phyloP scores from a whole-genome alignment of 2,113 vertebrate genomes.

The Etia nguti region DNA sequence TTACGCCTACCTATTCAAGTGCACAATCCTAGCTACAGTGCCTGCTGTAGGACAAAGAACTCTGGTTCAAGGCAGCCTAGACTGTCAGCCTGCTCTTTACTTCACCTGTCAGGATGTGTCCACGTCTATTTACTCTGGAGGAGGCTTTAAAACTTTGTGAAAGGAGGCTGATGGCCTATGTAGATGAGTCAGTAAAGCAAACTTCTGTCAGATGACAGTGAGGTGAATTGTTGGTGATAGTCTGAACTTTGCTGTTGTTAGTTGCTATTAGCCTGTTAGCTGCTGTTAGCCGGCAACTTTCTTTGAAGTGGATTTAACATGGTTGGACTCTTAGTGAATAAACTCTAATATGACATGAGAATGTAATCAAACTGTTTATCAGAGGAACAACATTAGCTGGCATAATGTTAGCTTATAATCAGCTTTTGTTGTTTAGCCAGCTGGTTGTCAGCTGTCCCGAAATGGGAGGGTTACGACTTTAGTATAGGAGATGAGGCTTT shows the following conservation, averaged over 20 bases:
- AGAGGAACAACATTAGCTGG: neutral
- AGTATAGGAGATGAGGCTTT: neutral
- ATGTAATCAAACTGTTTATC: neutral
- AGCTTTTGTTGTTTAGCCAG: neutral
- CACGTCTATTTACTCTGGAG: neutral
- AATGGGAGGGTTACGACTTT: neutral
- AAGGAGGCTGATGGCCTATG: neutral
- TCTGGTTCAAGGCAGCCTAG: neutral
- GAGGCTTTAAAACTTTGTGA: no score
- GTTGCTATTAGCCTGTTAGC: neutral
- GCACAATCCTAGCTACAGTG: accelerated
- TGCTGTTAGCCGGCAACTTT: neutral
- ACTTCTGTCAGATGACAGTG: neutral
- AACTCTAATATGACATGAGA: neutral
- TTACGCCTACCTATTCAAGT: neutral
- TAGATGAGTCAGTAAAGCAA: neutral
- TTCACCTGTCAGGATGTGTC: neutral
- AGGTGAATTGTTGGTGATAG: neutral
- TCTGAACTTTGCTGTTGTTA: neutral
- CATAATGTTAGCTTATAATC: neutral
- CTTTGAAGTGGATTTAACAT: neutral
- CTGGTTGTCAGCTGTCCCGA: neutral
- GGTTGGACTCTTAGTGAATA: neutral
- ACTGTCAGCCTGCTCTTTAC: neutral
- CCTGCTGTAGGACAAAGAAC: neutral